These are phyloP conservation scores for Drosophila kohkoa DNA, from an alignment of 1,140 invertebrate species.

Conservation along the genomic window DNA sequence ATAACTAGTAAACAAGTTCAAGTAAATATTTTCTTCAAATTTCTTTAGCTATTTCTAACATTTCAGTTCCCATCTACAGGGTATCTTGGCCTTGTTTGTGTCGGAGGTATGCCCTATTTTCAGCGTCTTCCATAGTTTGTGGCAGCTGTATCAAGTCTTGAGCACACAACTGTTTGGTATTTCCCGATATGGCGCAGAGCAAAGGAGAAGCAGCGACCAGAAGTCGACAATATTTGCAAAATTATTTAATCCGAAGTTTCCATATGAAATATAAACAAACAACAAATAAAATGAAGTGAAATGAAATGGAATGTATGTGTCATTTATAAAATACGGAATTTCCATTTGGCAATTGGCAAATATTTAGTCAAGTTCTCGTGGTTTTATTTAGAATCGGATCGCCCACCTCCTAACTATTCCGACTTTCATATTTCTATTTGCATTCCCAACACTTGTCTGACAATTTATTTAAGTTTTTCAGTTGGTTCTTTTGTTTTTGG, in stretches of 20 bases:
- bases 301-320: conserved; percentile 44
- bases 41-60: too few relatives aligned
- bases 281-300: neutral
- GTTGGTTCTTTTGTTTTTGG: conserved; percentile 9
- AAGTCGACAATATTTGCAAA: conserved; percentile 47
- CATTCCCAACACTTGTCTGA: conserved; percentile 47
- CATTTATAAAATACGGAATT: conserved; percentile 67
- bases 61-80: too few relatives aligned
- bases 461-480: conserved; percentile 52
- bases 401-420: conserved; percentile 34
- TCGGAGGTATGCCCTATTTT: conserved; percentile 1
- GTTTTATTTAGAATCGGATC: conserved; percentile 45
- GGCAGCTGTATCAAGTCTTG: conserved; percentile 38
- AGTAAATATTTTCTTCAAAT: too few relatives aligned
- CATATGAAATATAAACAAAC: conserved; percentile 23
- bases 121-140: conserved; percentile 3
- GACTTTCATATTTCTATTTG: conserved; percentile 27
- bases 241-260: conserved; percentile 58
- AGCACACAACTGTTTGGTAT: conserved; percentile 41
- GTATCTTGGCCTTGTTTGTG: neutral
- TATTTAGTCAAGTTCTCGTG: conserved; percentile 56
- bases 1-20: too few relatives aligned
- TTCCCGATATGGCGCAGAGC: conserved; percentile 24
- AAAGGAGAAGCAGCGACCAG: neutral
- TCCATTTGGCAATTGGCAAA: conserved; percentile 61